Conservation (phyloP, 2,888 invertebrate species). For the Masnerella sp. region DNA sequence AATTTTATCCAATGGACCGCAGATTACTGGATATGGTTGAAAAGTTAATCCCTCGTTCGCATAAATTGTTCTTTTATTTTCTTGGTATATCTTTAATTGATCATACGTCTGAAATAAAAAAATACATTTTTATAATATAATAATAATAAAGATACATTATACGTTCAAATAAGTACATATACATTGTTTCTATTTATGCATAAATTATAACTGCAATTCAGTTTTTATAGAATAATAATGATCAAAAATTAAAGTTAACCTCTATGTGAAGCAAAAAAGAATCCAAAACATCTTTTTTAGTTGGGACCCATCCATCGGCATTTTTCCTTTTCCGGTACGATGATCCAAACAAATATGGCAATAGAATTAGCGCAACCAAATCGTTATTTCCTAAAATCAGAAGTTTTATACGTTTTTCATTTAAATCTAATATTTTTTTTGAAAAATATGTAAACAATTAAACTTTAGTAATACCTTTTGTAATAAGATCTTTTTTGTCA, state of each 20-base stretch:
- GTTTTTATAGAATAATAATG: neutral
- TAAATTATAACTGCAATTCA: neutral
- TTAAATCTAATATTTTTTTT: too few species aligned
- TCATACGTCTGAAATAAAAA: conserved; percentile 24
- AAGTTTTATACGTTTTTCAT: too few species aligned
- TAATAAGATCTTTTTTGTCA: too few species aligned
- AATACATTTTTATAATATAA: neutral
- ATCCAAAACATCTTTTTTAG: conserved; percentile 15
- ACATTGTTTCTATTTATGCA: too few species aligned
- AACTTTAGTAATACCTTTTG: too few species aligned
- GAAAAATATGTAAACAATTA: too few species aligned
- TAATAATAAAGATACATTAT: too few species aligned
- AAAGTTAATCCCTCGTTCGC: conserved; percentile 12
- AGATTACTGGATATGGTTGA: conserved; percentile 26
- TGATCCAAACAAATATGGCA: conserved; percentile 14
- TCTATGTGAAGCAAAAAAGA: conserved; percentile 28
- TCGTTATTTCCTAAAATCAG: too few species aligned
- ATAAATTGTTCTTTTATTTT: conserved; percentile 20
- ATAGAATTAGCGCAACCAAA: neutral
- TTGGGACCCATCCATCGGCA: conserved; percentile 9
- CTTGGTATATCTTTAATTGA: conserved; percentile 22
- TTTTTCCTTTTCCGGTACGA: conserved; percentile 19
- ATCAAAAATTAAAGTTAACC: conserved; percentile 12
- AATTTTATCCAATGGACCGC: conserved; percentile 11
- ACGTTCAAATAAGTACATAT: too few species aligned